These are phyloP conservation scores for Brachyptera risi DNA, from an alignment of 2,888 invertebrate species.

Conservation along the genomic window DNA sequence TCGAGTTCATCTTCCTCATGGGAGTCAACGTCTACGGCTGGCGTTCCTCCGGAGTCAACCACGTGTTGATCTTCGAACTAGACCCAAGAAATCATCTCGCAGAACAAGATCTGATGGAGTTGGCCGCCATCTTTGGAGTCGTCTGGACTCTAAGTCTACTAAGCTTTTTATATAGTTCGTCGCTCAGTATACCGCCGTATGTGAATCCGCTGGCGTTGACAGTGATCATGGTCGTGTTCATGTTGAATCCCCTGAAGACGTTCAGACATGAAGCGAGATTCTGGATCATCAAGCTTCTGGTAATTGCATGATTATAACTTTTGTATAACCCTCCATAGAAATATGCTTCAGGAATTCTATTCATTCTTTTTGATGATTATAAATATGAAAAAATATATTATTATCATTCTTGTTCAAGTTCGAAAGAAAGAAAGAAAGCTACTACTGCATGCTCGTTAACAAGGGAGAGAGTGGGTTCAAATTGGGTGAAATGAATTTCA, in stretches of 20 bases:
- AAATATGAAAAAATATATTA: too few relatives aligned
- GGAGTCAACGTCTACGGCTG: constrained; percentile 97
- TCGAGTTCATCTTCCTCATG: constrained; percentile 89
- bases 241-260: constrained; percentile 89
- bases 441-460: too few relatives aligned
- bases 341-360: too few relatives aligned
- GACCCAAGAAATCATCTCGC: constrained; percentile 92
- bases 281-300: constrained; percentile 88
- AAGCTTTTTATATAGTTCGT: constrained; percentile 60
- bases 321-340: too few relatives aligned
- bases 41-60: constrained; percentile 96
- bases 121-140: constrained; percentile 89
- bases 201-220: constrained; percentile 85
- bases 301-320: constrained; percentile 49
- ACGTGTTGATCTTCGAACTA: constrained; percentile 94
- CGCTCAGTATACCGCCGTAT: constrained; percentile 83
- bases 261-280: constrained; percentile 90
- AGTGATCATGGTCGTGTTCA: constrained; percentile 71
- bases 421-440: too few relatives aligned
- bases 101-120: constrained; percentile 92
- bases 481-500: too few relatives aligned
- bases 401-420: too few relatives aligned
- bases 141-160: constrained; percentile 91
- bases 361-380: too few relatives aligned
- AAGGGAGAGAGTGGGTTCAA: too few relatives aligned